These are phyloP conservation scores for Ecdyonurus torrentis DNA, from an alignment of 2,888 invertebrate genomes.

Conservation along the genomic window DNA sequence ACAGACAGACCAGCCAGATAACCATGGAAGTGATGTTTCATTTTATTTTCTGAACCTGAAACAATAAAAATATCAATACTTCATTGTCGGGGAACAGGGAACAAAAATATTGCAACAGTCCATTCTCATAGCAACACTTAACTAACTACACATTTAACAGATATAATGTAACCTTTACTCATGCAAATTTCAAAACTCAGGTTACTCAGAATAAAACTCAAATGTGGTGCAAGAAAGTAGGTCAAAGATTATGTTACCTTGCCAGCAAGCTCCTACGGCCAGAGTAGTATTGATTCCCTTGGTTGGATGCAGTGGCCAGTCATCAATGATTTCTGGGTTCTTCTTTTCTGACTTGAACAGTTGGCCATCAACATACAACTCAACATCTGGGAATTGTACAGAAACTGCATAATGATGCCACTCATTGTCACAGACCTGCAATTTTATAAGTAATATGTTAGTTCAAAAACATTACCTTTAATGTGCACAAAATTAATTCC, in stretches of 20 bases:
- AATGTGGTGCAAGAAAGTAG: not conserved
- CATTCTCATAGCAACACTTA: too few species aligned
- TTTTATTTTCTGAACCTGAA: slow-evolving; percentile 67
- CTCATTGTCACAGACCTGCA: slow-evolving; percentile 81
- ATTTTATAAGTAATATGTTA: slow-evolving; percentile 4
- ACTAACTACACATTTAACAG: too few species aligned
- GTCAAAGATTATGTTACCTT: slow-evolving; percentile 32
- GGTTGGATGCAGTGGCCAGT: slow-evolving; percentile 96
- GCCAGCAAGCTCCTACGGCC: slow-evolving; percentile 95
- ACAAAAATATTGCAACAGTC: too few species aligned
- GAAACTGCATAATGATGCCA: slow-evolving; percentile 98
- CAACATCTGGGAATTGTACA: slow-evolving; percentile 81
- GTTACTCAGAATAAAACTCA: not conserved
- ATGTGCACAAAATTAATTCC: not conserved
- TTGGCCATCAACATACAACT: slow-evolving; percentile 77
- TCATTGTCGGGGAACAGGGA: too few species aligned
- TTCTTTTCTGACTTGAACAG: slow-evolving; percentile 46
- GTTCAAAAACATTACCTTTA: too few species aligned
- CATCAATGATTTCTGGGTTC: slow-evolving; percentile 95
- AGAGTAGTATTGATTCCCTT: slow-evolving; percentile 86
- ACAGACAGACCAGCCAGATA: slow-evolving; percentile 76
- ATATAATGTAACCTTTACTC: not conserved
- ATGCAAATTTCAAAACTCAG: not conserved
- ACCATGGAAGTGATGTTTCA: slow-evolving; percentile 80
- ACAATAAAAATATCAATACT: slow-evolving; percentile 9